Evolutionary conservation across 1,140 invertebrate species (phyloP), one percentile per base, ranked within the genome.

Genomic region (Hermetia illucens): DNA sequence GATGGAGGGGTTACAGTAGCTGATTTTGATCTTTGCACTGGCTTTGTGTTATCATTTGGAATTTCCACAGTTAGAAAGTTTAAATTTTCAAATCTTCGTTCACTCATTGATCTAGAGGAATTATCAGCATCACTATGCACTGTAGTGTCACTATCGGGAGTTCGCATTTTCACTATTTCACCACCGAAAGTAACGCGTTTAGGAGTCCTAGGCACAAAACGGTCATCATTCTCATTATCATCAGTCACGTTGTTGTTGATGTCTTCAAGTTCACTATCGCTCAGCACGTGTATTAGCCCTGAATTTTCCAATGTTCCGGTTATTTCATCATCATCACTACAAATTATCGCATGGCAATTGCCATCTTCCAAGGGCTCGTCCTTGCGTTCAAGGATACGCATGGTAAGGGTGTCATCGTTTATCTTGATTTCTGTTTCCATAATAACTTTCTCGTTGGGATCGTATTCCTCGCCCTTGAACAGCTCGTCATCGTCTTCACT

Each of bases 371-470:
- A 55, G 43, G 67, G 55, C 35, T 54, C 57, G 36, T 66, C 61
- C 36, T 66, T 73, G 49, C 80, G 77, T 51, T 84, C 81, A 1
- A 83, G 55, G 39, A 84, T 79, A 2, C 80, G 79, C 79, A 84
- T 83, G 1, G 78, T 84, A 8, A 84, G 77, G 0, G 77, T 79
- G 36, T 82, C 77, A 9, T 79, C 71, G 45, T 79, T 71, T 36
- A 85, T 75, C 49, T 82, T 77, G 13, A 84, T 81, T 65, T 83
- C 80, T 0, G 80, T 84, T 62, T 84, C 80, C 38, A 85, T 65
- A 25, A 85, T 76, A 0, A 84, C 70, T 58, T 77, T 75, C 4
- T 64, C 70, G 44, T 55, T 55, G 6, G 46, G 17, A 15, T 10
- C 22, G 8, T 12, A 5, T 16, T 41, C 33, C 8, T 13, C 22